Conservation (phyloP, 2,888 invertebrate genomes). For the Tetranychus piercei region DNA sequence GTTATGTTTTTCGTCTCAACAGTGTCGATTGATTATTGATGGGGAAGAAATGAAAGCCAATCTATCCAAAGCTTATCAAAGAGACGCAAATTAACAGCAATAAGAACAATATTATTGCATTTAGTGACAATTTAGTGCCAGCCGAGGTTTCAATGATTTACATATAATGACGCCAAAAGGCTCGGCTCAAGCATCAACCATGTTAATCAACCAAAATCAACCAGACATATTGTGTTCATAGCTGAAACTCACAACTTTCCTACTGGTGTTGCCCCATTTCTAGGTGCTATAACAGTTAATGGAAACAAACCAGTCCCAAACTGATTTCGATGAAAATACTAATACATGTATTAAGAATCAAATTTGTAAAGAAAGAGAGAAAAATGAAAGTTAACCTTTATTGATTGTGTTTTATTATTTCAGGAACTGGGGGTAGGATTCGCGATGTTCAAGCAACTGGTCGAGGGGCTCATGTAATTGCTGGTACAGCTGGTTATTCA, state of each 20-base stretch:
- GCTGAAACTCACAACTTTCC: constrained; percentile 99
- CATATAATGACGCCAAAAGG: constrained; percentile 47
- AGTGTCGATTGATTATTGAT: constrained; percentile 65
- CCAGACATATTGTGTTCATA: constrained; percentile 81
- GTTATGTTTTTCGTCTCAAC: constrained; percentile 20
- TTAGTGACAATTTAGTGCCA: constrained; percentile 82
- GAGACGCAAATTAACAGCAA: constrained; percentile 68
- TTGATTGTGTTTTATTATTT: neutral
- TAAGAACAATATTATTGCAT: constrained; percentile 84
- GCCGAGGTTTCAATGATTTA: constrained; percentile 53
- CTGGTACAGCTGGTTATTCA: constrained; percentile 88
- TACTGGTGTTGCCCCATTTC: constrained; percentile 84
- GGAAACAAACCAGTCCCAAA: too few species aligned
- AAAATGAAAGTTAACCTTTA: neutral
- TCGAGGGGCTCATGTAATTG: constrained; percentile 76
- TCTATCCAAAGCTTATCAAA: constrained; percentile 75
- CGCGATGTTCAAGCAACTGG: constrained; percentile 89
- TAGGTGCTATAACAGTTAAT: constrained; percentile 70
- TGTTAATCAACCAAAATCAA: constrained; percentile 37
- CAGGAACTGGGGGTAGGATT: constrained; percentile 81
- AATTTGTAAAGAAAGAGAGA: too few species aligned
- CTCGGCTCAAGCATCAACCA: constrained; percentile 46
- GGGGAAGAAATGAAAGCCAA: constrained; percentile 57
- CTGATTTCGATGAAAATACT: too few species aligned
- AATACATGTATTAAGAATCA: too few species aligned